Evolutionary conservation across 1,140 invertebrate genomes (phyloP), one percentile per base, ranked within the genome.

Genomic region (Charaxes varanes): DNA sequence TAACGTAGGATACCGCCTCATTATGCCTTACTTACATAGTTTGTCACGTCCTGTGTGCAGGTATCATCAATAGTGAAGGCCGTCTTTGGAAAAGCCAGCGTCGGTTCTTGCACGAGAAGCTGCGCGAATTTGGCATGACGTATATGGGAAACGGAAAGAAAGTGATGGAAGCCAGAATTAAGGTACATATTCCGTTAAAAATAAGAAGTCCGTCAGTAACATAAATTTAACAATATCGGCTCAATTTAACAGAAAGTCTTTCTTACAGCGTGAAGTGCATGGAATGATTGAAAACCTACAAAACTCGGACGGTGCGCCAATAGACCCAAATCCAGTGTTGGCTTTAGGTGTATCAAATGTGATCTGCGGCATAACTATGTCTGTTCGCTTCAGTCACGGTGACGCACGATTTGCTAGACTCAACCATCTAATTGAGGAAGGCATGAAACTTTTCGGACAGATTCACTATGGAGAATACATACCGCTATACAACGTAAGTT

Each of bases 51-150:
- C 48, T 85, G 34, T 64, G 82, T 87, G 13, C 85, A 97, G 96
- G 96, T 58, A 91, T 97, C 44, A 90, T 97, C 53, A 97, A 97
- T 73, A 92, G 93, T 38, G 93, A 94, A 48, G 97, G 96, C 31
- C 89, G 91, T 40, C 83, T 97, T 55, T 98, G 96, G 96, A 94
- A 95, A 70, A 93, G 94, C 51, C 94, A 98, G 70, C 86, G 97
- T 34, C 89, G 91, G 44, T 98, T 98, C 84, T 86, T 98, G 6
- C 94, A 98, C 57, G 91, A 94, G 45, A 91, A 94, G 38, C 86
- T 98, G 1, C 86, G 95, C 16, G 90, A 92, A 54, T 96, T 99
- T 52, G 97, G 97, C 6, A 95, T 96, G 90, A 94, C 93, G 37
- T 91, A 91, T 64, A 88, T 92, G 74, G 92, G 91, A 16, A 87